phyloP scores from a whole-genome alignment of 2,113 vertebrate genomes.

The Protobothrops mucrosquamatus region DNA sequence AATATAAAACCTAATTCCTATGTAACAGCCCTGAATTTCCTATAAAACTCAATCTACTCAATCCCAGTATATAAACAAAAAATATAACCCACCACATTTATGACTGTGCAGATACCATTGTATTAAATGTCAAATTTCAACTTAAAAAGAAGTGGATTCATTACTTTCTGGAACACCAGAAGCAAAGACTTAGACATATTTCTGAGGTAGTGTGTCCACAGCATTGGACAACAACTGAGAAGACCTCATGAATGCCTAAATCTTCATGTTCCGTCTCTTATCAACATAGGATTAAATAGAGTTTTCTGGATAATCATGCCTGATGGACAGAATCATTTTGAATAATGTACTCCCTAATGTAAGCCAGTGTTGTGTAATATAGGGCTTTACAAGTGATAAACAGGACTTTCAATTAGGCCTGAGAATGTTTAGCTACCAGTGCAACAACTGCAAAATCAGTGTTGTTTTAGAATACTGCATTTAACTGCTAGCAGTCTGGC shows the following conservation, averaged over 20 bases:
- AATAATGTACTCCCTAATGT: neutral
- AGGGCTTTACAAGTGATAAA: neutral
- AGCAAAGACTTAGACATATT: neutral
- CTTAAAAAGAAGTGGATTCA: neutral
- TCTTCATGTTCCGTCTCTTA: neutral
- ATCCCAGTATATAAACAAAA: neutral
- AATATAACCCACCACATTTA: neutral
- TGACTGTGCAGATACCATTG: neutral
- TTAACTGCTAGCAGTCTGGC: neutral
- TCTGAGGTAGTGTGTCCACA: neutral
- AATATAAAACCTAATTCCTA: neutral
- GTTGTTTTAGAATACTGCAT: neutral
- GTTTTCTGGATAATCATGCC: neutral
- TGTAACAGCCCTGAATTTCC: neutral
- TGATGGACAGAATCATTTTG: neutral
- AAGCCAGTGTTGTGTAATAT: neutral
- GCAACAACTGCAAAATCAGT: neutral
- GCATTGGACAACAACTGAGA: neutral
- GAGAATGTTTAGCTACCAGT: neutral
- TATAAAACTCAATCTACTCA: neutral
- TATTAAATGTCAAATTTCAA: neutral
- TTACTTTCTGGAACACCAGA: neutral
- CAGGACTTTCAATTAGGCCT: neutral
- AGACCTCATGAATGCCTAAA: neutral
- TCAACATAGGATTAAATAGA: neutral